A percentile compares a stretch with the other conserved stretches of the same genome.
Conservation (phyloP, 2,888 invertebrate genomes). For the Coenonympha glycerion region DNA sequence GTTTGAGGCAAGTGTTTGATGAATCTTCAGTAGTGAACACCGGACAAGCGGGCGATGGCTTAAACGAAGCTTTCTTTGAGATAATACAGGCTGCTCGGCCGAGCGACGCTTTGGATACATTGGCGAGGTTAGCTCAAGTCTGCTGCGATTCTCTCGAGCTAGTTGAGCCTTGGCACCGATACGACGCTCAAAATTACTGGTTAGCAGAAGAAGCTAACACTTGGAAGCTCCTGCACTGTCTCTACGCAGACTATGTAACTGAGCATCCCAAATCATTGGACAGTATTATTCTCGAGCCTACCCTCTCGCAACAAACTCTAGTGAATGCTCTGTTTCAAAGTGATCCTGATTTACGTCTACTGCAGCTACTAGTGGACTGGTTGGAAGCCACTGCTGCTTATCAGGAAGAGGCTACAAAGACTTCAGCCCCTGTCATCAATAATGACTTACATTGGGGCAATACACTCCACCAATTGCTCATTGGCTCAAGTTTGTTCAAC, state of each 20-base stretch:
- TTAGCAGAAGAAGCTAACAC: conserved; percentile 90
- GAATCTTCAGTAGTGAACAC: conserved; percentile 57
- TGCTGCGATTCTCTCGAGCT: conserved; percentile 78
- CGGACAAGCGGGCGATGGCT: conserved; percentile 50
- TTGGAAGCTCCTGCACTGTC: conserved; percentile 88
- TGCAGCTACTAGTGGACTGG: conserved; percentile 94
- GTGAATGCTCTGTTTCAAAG: conserved; percentile 60
- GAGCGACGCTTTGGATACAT: conserved; percentile 76
- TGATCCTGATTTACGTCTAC: conserved; percentile 78
- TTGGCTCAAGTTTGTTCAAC: conserved; percentile 65
- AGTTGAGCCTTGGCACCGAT: conserved; percentile 69
- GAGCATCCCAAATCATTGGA: conserved; percentile 75
- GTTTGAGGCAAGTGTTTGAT: conserved; percentile 61
- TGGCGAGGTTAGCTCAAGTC: conserved; percentile 78
- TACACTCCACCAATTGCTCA: conserved; percentile 85
- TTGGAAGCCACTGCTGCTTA: conserved; percentile 90
- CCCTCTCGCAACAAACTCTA: conserved; percentile 58
- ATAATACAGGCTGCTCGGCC: conserved; percentile 62
- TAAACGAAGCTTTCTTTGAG: conserved; percentile 67
- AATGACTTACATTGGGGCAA: conserved; percentile 92
- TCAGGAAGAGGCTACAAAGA: conserved; percentile 78
- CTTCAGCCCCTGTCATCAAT: conserved; percentile 60
- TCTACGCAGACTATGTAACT: conserved; percentile 86
- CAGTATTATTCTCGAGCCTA: conserved; percentile 56
- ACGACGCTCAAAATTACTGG: conserved; percentile 72